Evolutionary conservation across 2,888 invertebrate genomes (phyloP), one percentile per base, ranked within the genome.

Genomic region (Drosophila anomalata): DNA sequence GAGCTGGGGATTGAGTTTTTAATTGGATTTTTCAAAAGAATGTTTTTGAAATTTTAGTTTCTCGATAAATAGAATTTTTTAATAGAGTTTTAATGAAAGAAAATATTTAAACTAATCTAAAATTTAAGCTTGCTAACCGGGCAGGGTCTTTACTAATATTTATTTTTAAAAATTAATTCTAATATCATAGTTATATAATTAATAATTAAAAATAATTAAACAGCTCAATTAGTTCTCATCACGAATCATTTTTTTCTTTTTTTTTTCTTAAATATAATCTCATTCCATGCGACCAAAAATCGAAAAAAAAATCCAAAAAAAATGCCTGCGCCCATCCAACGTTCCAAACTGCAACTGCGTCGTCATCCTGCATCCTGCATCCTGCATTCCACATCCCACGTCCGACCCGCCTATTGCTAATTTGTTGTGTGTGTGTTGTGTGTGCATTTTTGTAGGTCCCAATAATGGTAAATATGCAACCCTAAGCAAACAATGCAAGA

Each of bases 401-500:
- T 63, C 73, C 71, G 50, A 73, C 71, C 80, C 84, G 73, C 84
- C 85, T 76, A 56, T 74, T 73, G 87, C 87, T 82, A 82, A 82
- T 70, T 44, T 48, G 72, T 81, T 83, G 72, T 82, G 61, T 79
- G 69, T 78, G 62, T 85, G 79, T 87, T 85, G 79, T 87, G 72
- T 82, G 69, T 77, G 67, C 70, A 72, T 84, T 89, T 78, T 70
- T 70, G 51, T 84, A 91, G 94, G 94, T 91, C 94, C 94, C 89
- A 95, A 96, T 94, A 95, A 95, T 93, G 95, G 95, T 92, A 97
- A 97, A 95, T 97, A 97, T 95, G 97, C 97, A 93, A 97, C 97
- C 93, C 94, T 97, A 93, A 97, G 96, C 95, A 97, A 97, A 94
- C 97, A 97, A 94, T 97, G 97, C 95, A 97, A 97, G 94, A 97